These are phyloP conservation scores for Micrasema longulum DNA, from an alignment of 1,140 invertebrate genomes.

Conservation along the genomic window DNA sequence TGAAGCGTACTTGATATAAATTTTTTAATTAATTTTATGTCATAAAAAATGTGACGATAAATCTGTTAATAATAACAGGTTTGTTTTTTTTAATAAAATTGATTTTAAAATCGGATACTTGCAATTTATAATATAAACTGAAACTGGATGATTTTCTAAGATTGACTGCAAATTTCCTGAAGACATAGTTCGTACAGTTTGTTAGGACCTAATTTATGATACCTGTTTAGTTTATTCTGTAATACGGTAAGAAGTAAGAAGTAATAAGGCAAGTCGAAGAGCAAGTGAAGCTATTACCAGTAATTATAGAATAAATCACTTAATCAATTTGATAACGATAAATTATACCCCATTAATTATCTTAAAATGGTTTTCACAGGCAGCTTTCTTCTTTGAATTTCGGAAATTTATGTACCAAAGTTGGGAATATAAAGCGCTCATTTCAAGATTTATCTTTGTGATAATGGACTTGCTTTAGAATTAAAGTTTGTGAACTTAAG, in stretches of 20 bases:
- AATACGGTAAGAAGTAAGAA: slow-evolving; percentile 1
- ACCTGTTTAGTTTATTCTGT: slow-evolving; percentile 13
- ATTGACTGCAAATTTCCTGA: not conserved
- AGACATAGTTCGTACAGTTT: not conserved
- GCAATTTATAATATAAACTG: too few species aligned
- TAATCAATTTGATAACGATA: slow-evolving; percentile 39
- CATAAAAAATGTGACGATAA: too few species aligned
- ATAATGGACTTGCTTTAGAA: slow-evolving; percentile 24
- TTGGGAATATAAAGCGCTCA: slow-evolving; percentile 31
- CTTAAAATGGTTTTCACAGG: slow-evolving; percentile 30
- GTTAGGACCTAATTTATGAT: slow-evolving; percentile 19
- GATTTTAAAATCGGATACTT: too few species aligned
- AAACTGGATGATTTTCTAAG: not conserved
- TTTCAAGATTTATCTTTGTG: slow-evolving; percentile 29
- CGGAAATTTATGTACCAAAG: slow-evolving; percentile 35
- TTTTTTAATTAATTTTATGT: too few species aligned
- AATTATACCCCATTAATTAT: slow-evolving; percentile 36
- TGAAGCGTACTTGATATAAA: too few species aligned
- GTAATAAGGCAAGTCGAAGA: slow-evolving; percentile 9
- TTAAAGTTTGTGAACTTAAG: slow-evolving; percentile 12
- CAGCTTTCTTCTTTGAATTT: slow-evolving; percentile 34
- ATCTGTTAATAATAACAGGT: too few species aligned
- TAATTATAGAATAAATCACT: slow-evolving; percentile 41
- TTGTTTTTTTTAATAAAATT: too few species aligned
- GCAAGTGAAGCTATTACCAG: slow-evolving; percentile 35